Base-by-base conservation (phyloP, 2,113 vertebrate genomes). In the Serilophus lunatus region DNA sequence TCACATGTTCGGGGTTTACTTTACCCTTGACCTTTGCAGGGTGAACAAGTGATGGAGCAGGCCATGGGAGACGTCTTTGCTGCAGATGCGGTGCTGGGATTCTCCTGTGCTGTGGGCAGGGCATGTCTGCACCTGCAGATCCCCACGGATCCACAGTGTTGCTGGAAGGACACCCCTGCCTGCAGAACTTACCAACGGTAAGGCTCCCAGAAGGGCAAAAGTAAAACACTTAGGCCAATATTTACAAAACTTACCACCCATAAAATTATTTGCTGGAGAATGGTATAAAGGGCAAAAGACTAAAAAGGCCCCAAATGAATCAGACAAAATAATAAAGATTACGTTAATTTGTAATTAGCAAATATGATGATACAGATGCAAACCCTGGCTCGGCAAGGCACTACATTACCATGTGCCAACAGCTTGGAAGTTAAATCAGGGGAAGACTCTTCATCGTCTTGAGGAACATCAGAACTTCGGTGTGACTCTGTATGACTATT, bases 1-100 rank as follows among this genome's bases (percentile, higher is more conserved):
- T 28, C 2, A 1, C 11, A 0, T 20, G 20, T 54, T 66, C 12
- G 14, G 3, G 35, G 29, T 5, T 1, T 15, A 3, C 26, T 15
- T 59, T 31, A 25, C 51, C 18, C 61, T 10, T 35, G 53, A 10
- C 16, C 13, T 64, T 18, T 2, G 16, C 50, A 26, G 31, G 10
- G 9, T 7, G 68, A 75, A 22, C 0, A 2, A 28, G 7, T 4
- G 33, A 25, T 12, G 49, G 49, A 60, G 54, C 22, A 26, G 31
- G 10, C 33, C 3, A 0, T 3, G 23, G 35, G 14, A 86, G 25
- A 65, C 36, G 42, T 7, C 31, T 47, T 12, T 35, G 42, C 33
- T 35, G 74, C 51, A 45, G 56, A 8, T 0, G 6, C 36, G 24
- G 38, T 2, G 35, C 61, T n/a, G 36, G 1, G 78, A 33, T 28